A percentile compares a stretch with the other conserved stretches of the same genome.
phyloP scores from a whole-genome alignment of 2,888 invertebrate species.

The Chouioia cunea region DNA sequence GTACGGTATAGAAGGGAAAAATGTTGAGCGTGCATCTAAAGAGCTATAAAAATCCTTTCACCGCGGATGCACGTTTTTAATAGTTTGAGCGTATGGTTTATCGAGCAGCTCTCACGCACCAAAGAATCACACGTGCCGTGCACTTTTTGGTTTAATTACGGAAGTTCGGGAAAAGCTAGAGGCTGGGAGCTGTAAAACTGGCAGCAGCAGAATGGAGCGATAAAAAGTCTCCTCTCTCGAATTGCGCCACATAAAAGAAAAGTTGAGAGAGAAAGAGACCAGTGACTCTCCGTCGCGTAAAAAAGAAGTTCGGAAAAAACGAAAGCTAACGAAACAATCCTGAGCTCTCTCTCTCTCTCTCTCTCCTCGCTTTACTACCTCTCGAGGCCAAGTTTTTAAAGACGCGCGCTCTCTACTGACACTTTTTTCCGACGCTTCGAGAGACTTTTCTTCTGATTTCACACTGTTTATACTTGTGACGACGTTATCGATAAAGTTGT shows the following conservation, averaged over 20 bases:
- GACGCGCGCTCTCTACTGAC: background rate
- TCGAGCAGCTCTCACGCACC: too few relatives aligned
- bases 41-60: too few relatives aligned
- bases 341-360: background rate
- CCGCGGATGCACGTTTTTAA: too few relatives aligned
- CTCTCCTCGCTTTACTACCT: background rate
- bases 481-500: conserved; percentile 25
- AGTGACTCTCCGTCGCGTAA: background rate
- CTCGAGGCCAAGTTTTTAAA: conserved; percentile 30
- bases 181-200: conserved; percentile 1
- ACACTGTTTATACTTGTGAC: conserved; percentile 15
- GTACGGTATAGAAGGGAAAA: too few relatives aligned
- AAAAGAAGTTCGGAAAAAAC: conserved; percentile 10
- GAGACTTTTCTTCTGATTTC: conserved; percentile 25
- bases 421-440: background rate
- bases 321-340: conserved; percentile 43
- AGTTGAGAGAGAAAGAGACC: conserved; percentile 19
- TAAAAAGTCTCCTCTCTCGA: conserved; percentile 33
- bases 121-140: too few relatives aligned
- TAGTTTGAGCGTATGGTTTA: too few relatives aligned
- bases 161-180: too few relatives aligned
- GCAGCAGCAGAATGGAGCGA: conserved; percentile 13
- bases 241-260: conserved; percentile 34
- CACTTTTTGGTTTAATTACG: too few relatives aligned
- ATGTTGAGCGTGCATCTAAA: too few relatives aligned